Evolutionary conservation across 2,113 vertebrate genomes (phyloP), one percentile per base, ranked within the genome.

Genomic region (Urocolius indicus): DNA sequence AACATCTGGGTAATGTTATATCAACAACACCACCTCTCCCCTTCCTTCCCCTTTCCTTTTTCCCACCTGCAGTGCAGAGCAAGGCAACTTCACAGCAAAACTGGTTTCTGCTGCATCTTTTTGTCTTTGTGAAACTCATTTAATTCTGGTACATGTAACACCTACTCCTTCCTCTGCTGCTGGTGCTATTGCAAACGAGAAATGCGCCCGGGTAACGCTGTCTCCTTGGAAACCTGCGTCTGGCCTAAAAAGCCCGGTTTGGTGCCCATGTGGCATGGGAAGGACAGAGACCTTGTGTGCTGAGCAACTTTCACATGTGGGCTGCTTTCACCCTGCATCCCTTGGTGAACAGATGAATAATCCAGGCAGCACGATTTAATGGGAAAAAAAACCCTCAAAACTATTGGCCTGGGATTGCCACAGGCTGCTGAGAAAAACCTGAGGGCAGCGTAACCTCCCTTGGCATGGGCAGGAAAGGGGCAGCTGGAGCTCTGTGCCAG

Each of bases 181-280:
- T 71, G 84, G 43, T 83, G 78, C 71, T 92, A 26, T 3, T 73
- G 91, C 77, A 91, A 87, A 80, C 2, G 10, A 76, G 72, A 55
- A 80, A 65, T 3, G 43, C 0, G 1, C 26, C 63, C 1, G 4
- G 68, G 71, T 65, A 93, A 67, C 79, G 29, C 14, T 0, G n/a
- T 89, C 63, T 61, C 94, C 91, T 74, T 93, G 93, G 91, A 96
- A 96, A 91, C 77, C 65, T 81, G 57, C 45, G n/a, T 92, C 73
- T 36, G 84, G 76, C 73, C 90, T 81, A 24, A 77, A 41, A 55
- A 52, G 43, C 69, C 54, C 0, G 0, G 10, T 59, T 62, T 75
- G 61, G 69, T 77, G 68, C 88, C 72, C 34, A 9, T 22, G 72
- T 38, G n/a, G 29, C 43, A 46, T 32, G 32, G 61, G 29, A 51